phyloP scores from a whole-genome alignment of 2,797 vertebrate genomes.

The Protonibea diacanthus region DNA sequence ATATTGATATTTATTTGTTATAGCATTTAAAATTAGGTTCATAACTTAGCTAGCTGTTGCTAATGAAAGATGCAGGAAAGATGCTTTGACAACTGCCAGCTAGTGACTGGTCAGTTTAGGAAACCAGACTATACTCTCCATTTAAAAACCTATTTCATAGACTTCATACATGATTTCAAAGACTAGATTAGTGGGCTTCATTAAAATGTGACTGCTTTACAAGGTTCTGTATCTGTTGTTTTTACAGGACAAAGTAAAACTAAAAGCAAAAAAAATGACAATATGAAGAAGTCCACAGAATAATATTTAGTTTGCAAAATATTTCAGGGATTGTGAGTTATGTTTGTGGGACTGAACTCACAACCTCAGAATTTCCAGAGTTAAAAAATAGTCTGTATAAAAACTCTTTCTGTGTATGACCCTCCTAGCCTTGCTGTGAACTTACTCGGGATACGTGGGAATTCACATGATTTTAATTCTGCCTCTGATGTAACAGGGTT shows the following conservation, averaged over 20 bases:
- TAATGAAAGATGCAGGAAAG: too few relatives aligned
- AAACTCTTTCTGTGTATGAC: background rate
- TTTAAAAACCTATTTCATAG: background rate
- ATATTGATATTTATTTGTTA: too few relatives aligned
- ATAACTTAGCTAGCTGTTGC: too few relatives aligned
- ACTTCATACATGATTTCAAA: background rate
- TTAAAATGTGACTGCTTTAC: background rate
- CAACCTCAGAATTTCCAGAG: background rate
- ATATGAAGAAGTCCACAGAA: background rate
- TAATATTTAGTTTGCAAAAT: background rate
- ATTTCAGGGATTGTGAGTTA: background rate
- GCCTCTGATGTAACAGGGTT: conserved; percentile 11
- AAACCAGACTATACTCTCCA: too few relatives aligned
- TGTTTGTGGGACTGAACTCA: background rate
- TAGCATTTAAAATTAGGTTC: too few relatives aligned
- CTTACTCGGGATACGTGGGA: background rate
- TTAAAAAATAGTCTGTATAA: background rate
- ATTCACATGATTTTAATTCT: conserved; percentile 9
- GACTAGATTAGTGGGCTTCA: background rate
- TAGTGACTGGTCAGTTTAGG: too few relatives aligned
- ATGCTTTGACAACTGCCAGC: too few relatives aligned
- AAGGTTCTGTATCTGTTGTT: too few relatives aligned
- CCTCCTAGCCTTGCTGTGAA: conserved; percentile 4
- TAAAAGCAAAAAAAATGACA: background rate
- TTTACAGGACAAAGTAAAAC: background rate